These are phyloP conservation scores for Maniola jurtina DNA, from an alignment of 1,140 invertebrate genomes.

Conservation along the genomic window DNA sequence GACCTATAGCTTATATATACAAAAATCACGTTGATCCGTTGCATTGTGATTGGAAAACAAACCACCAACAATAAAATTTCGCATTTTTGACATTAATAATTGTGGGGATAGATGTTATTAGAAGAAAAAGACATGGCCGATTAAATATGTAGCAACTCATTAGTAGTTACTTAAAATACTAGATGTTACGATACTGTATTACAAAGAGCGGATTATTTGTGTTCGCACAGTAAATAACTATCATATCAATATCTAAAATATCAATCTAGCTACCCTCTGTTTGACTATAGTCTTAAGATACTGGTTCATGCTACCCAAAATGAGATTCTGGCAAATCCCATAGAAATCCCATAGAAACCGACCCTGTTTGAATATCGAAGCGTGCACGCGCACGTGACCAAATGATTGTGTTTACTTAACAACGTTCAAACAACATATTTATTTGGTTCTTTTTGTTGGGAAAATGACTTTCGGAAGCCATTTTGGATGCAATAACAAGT, in stretches of 20 bases:
- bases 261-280: slow-evolving; percentile 70
- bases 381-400: slow-evolving; percentile 63
- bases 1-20: too few species aligned
- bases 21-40: too few species aligned
- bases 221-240: slow-evolving; percentile 76
- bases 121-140: too few species aligned
- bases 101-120: too few species aligned
- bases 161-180: too few species aligned
- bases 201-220: slow-evolving; percentile 53
- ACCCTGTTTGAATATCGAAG: slow-evolving; percentile 49
- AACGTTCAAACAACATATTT: slow-evolving; percentile 78
- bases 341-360: slow-evolving; percentile 41
- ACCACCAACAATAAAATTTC: too few species aligned
- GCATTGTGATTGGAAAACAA: too few species aligned
- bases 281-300: slow-evolving; percentile 74
- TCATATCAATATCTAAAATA: slow-evolving; percentile 77
- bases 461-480: slow-evolving; percentile 65
- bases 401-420: slow-evolving; percentile 74
- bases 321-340: slow-evolving; percentile 72
- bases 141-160: too few species aligned
- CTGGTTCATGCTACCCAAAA: slow-evolving; percentile 54
- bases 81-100: too few species aligned
- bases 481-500: slow-evolving; percentile 33
- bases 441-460: slow-evolving; percentile 68
- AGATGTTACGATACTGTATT: not conserved